Base-by-base conservation (phyloP, 2,113 vertebrate genomes). In the Podocnemis expansa region DNA sequence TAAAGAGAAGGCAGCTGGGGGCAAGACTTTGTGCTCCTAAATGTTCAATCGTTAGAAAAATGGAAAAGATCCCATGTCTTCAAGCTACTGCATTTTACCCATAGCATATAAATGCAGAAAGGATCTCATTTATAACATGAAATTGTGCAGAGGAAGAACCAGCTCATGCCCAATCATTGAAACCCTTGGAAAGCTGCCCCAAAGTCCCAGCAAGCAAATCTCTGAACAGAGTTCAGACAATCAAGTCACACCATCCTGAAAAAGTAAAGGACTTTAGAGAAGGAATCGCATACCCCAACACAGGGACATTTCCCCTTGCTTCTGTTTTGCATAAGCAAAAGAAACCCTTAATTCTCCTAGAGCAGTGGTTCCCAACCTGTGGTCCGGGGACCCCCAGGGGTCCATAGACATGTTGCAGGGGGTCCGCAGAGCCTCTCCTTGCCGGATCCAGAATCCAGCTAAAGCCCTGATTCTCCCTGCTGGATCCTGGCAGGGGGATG, bases 1-100 rank as follows among this genome's bases (percentile, higher is more conserved):
- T 0, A 11, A 70, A 34, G 29, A 80, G 52, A 31, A 82, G 2
- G 2, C 3, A 76, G 38, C 2, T 34, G 13, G 41, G 0, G 82
- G 41, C 38, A 54, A 34, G 2, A 22, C 76, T 89, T 51, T 51
- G 4, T 80, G 24, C 87, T 91, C 58, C n/a, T 45, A 87, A 87
- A 55, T 51, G 25, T 45, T 45, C 27, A 70, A 76, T 27, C 4
- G 21, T 27, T 75, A 43, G 73, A 83, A 27, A 7, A 83, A 5
- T 41, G 4, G n/a, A 82, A 52, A 78, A 24, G 7, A 25, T 78
- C 73, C 63, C 41, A 58, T 22, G 2, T 41, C 38, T 75, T 58
- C 45, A 67, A 47, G 7, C 3, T 24, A 6, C 4, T 89, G 81
- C 49, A 80, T 52, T 0, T 83, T 85, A n/a, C 27, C 10, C 13